These are phyloP conservation scores for Apocheima hispidaria DNA, from an alignment of 2,888 invertebrate species.

Conservation along the genomic window DNA sequence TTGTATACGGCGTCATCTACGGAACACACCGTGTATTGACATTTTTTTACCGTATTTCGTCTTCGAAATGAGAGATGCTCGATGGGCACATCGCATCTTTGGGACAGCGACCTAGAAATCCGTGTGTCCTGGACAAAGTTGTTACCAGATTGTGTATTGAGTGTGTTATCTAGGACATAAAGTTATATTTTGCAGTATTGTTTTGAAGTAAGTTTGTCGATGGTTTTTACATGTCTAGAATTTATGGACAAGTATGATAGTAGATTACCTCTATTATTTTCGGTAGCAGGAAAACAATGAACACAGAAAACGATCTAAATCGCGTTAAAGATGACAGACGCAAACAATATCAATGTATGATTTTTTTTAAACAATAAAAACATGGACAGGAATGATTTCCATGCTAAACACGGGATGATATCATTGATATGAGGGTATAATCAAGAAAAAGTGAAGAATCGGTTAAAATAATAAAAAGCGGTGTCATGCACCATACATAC, in stretches of 20 bases:
- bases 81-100: neutral
- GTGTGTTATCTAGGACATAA: neutral
- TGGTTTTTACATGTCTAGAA: too few species aligned
- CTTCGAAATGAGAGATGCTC: neutral
- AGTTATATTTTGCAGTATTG: neutral
- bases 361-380: slow-evolving; percentile 51
- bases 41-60: too few species aligned
- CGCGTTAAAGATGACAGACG: slow-evolving; percentile 33
- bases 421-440: slow-evolving; percentile 5
- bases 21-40: neutral
- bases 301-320: slow-evolving; percentile 19
- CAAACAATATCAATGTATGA: slow-evolving; percentile 62
- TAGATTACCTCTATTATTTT: slow-evolving; percentile 11
- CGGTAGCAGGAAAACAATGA: slow-evolving; percentile 4
- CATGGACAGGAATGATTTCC: slow-evolving; percentile 35
- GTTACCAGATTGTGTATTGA: neutral
- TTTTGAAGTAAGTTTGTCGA: too few species aligned
- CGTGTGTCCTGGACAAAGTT: neutral
- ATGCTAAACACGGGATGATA: slow-evolving; percentile 29
- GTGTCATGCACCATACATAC: slow-evolving; percentile 88
- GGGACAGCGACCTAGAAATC: neutral
- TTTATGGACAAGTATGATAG: neutral
- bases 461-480: slow-evolving; percentile 62
- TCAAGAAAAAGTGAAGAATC: slow-evolving; percentile 18
- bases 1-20: slow-evolving; percentile 96